A percentile compares a stretch with the other conserved stretches of the same genome.
Evolutionary conservation across 1,140 invertebrate genomes (phyloP).

Genomic region (Archivesica marissinica): DNA sequence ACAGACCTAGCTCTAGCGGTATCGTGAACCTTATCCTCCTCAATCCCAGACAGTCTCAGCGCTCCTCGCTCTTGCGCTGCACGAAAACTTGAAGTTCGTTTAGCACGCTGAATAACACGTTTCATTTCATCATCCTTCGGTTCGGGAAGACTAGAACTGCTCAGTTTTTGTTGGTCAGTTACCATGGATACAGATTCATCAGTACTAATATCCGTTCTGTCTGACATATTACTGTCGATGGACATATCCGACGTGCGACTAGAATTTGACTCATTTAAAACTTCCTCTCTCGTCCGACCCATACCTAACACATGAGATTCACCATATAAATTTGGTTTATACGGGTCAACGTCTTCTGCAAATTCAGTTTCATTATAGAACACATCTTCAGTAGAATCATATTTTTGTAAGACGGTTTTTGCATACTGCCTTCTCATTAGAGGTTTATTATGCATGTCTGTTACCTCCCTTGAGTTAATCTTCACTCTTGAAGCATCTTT

Average conservation of each 20-base stretch:
- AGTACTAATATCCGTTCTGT: conserved; percentile 10
- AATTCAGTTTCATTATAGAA: conserved; percentile 21
- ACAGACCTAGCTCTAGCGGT: conserved; percentile 35
- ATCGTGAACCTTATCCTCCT: conserved; percentile 30
- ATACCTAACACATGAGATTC: conserved; percentile 10
- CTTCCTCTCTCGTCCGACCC: conserved; percentile 9
- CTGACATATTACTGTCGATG: conserved; percentile 14
- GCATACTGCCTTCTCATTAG: conserved; percentile 48
- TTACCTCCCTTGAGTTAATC: conserved; percentile 44
- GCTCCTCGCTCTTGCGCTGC: conserved; percentile 64
- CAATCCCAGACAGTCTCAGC: conserved; percentile 50
- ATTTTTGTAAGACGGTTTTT: conserved; percentile 27
- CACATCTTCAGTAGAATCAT: conserved; percentile 50
- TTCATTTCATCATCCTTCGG: conserved; percentile 28
- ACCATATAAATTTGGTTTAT: background rate
- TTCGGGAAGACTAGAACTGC: conserved; percentile 39
- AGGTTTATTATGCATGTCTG: conserved; percentile 27
- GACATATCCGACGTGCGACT: conserved; percentile 52
- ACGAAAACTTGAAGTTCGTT: conserved; percentile 66
- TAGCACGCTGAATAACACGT: conserved; percentile 36
- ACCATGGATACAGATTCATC: background rate
- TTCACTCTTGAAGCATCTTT: background rate
- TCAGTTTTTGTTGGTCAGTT: conserved; percentile 12
- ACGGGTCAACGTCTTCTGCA: conserved; percentile 7
- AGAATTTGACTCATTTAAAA: conserved; percentile 45